Conservation (phyloP, 2,888 invertebrate genomes). For the Rotaria sp. region DNA sequence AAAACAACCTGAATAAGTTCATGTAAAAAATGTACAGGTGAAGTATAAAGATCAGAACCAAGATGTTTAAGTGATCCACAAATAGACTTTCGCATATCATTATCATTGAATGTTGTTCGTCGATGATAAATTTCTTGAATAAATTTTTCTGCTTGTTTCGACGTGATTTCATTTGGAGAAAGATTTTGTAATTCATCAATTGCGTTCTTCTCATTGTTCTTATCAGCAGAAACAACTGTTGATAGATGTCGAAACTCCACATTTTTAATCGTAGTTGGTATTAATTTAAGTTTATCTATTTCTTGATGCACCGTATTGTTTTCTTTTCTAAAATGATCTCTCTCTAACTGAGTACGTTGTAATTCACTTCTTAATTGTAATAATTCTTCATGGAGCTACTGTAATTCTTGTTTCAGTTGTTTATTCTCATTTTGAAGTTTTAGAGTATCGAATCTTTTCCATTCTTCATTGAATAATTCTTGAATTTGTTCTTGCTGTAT, state of each 20-base stretch:
- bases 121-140: background rate
- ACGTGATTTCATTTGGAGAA: background rate
- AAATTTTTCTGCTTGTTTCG: background rate
- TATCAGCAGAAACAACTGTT: background rate
- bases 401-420: background rate
- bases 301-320: background rate
- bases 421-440: constrained; percentile 28
- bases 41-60: constrained; percentile 31
- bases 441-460: background rate
- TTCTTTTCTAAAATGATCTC: constrained; percentile 21
- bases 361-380: background rate
- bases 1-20: too few relatives aligned
- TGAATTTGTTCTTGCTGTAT: background rate
- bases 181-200: background rate
- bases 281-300: background rate
- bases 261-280: too few relatives aligned
- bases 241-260: background rate
- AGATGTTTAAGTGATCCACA: constrained; percentile 32
- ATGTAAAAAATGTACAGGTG: constrained; percentile 29
- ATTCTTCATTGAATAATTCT: background rate
- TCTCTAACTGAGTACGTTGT: background rate
- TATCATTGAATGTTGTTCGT: background rate
- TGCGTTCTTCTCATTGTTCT: background rate
- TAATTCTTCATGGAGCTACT: background rate
- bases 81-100: too few relatives aligned